Base-by-base conservation (phyloP, 1,140 invertebrate species). In the Nymphalis io region DNA sequence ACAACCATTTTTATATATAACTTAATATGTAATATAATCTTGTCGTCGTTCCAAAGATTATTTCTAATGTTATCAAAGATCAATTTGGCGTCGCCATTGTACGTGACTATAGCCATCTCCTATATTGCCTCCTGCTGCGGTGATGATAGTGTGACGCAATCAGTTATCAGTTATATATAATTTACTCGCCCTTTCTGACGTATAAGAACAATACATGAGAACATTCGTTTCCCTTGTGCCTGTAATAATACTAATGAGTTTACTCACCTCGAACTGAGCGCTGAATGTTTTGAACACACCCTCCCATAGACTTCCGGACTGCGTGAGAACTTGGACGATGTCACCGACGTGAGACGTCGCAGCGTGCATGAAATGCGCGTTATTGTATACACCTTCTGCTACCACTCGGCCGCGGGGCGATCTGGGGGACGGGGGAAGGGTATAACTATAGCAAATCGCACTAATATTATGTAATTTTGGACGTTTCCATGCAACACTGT, bases 231-330 rank as follows among this genome's bases (percentile, higher is more conserved):
- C 11, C 2, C 1, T 0, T 48, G 15, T 1, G 18, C 11, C 18
- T 16, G n/a, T 12, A 11, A 27, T 48, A 33, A 16, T 8, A 15
- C 5, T n/a, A 18, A 18, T 10, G n/a, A 42, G 44, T 12, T 11
- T 15, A 82, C 86, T 82, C 42, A 92, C 93, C 82, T 96, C 96
- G 89, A 96, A 96, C 84, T 95, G 94, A 81, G 94, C 93, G 60
- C 96, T 98, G 90, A 97, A 97, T 39, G 97, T 97, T 79, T 94
- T 94, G 86, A 98, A 96, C 65, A 98, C 94, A 60, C 97, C 97
- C 92, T 98, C 96, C 93, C 95, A 98, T 63, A 96, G 90, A 73
- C 94, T 94, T 69, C 96, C 96, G 76, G 96, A 96, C 82, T 94
- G 94, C 61, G 97, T 97, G 85, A 96, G 94, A 71, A 98, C 95